phyloP scores from a whole-genome alignment of 2,888 invertebrate species.

The Eupithecia exiguata region DNA sequence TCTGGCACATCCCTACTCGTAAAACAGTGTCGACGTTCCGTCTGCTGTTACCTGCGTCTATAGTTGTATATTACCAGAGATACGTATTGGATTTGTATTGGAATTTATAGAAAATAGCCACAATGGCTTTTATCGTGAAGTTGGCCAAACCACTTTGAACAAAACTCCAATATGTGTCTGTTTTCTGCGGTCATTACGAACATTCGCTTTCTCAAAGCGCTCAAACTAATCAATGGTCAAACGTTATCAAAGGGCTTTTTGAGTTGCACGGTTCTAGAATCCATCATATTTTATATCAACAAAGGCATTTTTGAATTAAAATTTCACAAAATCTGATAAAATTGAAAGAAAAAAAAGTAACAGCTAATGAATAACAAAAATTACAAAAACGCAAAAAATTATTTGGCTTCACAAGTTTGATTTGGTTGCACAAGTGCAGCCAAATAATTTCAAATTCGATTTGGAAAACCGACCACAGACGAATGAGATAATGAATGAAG shows the following conservation, averaged over 20 bases:
- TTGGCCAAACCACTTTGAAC: neutral
- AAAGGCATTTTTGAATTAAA: no score
- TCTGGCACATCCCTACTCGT: slow-evolving; percentile 32
- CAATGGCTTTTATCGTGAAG: slow-evolving; percentile 21
- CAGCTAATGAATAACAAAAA: no score
- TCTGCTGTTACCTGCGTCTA: slow-evolving; percentile 41
- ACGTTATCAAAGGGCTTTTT: neutral
- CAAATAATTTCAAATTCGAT: no score
- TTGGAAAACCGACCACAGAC: no score
- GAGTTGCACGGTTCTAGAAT: no score
- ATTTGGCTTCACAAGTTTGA: no score
- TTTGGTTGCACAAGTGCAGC: no score
- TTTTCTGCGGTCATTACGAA: neutral
- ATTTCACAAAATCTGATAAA: no score
- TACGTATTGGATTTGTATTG: slow-evolving; percentile 34
- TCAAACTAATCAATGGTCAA: neutral
- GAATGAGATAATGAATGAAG: no score
- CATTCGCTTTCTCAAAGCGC: neutral
- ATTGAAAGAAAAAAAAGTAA: no score
- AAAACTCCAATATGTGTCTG: neutral
- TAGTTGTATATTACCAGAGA: slow-evolving; percentile 29
- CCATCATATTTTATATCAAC: no score
- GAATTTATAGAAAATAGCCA: slow-evolving; percentile 37
- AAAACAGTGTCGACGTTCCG: slow-evolving; percentile 43
- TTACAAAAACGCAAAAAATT: no score